Evolutionary conservation across 2,888 invertebrate species (phyloP).

Genomic region (Corythucha ciliata): DNA sequence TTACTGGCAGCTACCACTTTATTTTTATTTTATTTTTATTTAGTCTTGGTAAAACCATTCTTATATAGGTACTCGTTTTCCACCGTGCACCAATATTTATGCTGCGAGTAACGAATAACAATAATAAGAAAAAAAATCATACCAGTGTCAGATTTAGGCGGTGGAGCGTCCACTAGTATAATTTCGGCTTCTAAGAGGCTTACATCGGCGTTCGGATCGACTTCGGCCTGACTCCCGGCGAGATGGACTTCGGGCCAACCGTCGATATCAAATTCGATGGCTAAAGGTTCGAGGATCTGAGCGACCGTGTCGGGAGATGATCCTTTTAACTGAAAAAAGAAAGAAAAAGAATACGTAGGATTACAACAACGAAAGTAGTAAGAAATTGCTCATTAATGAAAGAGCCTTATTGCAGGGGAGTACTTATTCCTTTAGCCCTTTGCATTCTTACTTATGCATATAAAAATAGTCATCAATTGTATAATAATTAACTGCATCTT

Average conservation of each 20-base stretch:
- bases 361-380: too few relatives aligned
- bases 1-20: too few relatives aligned
- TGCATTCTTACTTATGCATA: too few relatives aligned
- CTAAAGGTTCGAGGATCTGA: constrained; percentile 21
- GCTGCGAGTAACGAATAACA: neutral
- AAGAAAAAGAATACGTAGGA: too few relatives aligned
- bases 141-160: constrained; percentile 9
- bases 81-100: neutral
- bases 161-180: constrained; percentile 47
- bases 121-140: neutral
- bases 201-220: constrained; percentile 51
- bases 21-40: too few relatives aligned
- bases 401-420: too few relatives aligned
- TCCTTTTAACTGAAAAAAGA: constrained; percentile 21
- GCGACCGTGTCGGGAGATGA: constrained; percentile 23
- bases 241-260: constrained; percentile 37
- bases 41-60: neutral
- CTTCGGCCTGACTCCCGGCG: constrained; percentile 54
- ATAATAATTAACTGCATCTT: too few relatives aligned
- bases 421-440: too few relatives aligned
- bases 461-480: too few relatives aligned
- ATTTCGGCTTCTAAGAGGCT: constrained; percentile 53
- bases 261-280: constrained; percentile 23
- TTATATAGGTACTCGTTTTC: neutral
- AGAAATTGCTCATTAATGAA: too few relatives aligned